Evolutionary conservation across 1,140 invertebrate genomes (phyloP), one percentile per base, ranked within the genome.

Genomic region (Gryllus bimaculatus): DNA sequence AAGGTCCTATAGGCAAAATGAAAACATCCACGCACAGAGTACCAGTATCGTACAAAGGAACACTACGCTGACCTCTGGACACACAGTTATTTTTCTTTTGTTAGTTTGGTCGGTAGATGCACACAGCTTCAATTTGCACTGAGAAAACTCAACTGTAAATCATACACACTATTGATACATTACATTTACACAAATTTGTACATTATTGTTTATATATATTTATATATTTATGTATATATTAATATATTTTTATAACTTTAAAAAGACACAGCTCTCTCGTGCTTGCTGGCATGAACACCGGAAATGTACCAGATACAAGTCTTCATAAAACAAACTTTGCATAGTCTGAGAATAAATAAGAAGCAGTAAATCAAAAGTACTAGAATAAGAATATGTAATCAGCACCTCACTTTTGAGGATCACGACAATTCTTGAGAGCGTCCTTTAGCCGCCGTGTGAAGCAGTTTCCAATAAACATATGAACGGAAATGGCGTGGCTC

Each of bases 391-490:
- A 10, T 26, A 75, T 47, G 26, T 10, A 48, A 39, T 21, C 48
- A 77, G 48, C 47, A 18, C 13, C 47, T 47, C 15, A 20, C 10
- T 77, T 20, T 20, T 77, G 76, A 77, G 77, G 77, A 78, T 78
- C 77, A 78, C 48, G 77, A 78, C n/a, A 26, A 78, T 21, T 78
- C 77, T n/a, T 48, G 48, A 6, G 48, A 78, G 39, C 77, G 48
- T n/a, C 77, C 26, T 8, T 76, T 47, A 26, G 39, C n/a, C n/a
- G 75, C 66, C 20, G 78, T 49, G 48, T 76, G 48, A n/a, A 79
- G 74, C 74, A 76, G 78, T 49, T 49, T 79, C 78, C 78, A 79
- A 74, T 79, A 79, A 18, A 79, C 74, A 39, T 76, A 79, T 49
- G 78, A 79, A 66, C 18, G 78, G 78, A 66, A 78, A 26, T 47